Conservation (phyloP, 2,888 invertebrate species). For the Scaptomyza caliginosa region DNA sequence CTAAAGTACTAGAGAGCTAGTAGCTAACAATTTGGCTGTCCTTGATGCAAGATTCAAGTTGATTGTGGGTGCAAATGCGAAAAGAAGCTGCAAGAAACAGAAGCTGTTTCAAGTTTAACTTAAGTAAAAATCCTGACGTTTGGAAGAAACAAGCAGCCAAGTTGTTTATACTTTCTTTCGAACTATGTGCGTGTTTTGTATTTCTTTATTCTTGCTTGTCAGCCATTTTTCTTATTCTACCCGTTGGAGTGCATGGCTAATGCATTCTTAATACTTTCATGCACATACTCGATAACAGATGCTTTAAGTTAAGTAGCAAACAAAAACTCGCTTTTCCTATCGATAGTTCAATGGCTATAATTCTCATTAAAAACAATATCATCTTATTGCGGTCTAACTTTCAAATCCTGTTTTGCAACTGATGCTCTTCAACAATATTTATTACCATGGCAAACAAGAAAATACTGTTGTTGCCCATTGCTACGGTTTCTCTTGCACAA, state of each 20-base stretch:
- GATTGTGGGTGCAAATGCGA: not conserved
- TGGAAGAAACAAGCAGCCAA: not conserved
- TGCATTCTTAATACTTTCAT: not conserved
- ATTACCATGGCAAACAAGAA: not conserved
- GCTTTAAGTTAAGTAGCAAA: too few species aligned
- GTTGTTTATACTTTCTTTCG: not conserved
- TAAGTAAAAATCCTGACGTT: not conserved
- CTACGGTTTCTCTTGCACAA: constrained; percentile 9
- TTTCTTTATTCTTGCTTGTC: not conserved
- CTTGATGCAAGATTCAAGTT: not conserved
- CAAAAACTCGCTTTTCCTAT: too few species aligned
- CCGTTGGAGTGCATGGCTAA: not conserved
- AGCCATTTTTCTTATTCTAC: not conserved
- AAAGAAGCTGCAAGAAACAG: not conserved
- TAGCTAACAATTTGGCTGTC: not conserved
- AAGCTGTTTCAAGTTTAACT: not conserved
- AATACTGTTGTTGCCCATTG: not conserved
- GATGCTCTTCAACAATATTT: constrained; percentile 5
- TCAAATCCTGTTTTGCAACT: not conserved
- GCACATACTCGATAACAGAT: not conserved
- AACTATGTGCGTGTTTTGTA: not conserved
- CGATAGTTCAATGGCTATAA: not conserved
- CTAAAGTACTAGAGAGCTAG: not conserved
- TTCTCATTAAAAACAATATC: too few species aligned
- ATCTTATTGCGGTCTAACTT: too few species aligned